These are phyloP conservation scores for Microctonus hyperodae DNA, from an alignment of 2,888 invertebrate species.

Conservation along the genomic window DNA sequence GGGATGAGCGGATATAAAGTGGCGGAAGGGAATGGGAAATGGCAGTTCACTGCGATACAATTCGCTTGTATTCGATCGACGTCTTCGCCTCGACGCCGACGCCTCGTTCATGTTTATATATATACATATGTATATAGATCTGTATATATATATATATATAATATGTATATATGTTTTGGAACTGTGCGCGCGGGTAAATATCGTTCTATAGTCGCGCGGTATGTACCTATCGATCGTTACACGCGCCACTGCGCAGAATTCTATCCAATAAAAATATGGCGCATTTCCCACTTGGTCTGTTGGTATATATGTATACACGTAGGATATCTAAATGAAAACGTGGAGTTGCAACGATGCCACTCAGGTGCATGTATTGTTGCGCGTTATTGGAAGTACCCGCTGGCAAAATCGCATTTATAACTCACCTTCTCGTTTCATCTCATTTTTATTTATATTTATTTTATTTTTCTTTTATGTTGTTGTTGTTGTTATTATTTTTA, in stretches of 20 bases:
- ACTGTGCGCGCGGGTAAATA: slow-evolving; percentile 25
- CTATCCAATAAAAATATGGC: slow-evolving; percentile 31
- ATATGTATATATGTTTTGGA: slow-evolving; percentile 4
- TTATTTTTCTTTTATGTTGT: neutral
- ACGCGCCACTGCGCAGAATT: slow-evolving; percentile 26
- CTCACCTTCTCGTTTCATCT: neutral
- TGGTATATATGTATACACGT: neutral
- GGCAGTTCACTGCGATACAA: slow-evolving; percentile 23
- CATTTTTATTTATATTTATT: neutral
- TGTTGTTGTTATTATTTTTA: no score
- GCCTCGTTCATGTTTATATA: neutral
- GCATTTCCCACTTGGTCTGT: slow-evolving; percentile 24
- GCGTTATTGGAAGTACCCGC: slow-evolving; percentile 6
- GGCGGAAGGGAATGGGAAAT: slow-evolving; percentile 4
- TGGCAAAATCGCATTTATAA: slow-evolving; percentile 4
- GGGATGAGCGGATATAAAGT: slow-evolving; percentile 3
- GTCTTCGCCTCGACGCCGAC: slow-evolving; percentile 25
- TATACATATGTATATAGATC: slow-evolving; percentile 1
- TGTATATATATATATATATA: slow-evolving; percentile 1
- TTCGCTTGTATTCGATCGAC: slow-evolving; percentile 27
- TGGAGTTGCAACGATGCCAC: slow-evolving; percentile 15
- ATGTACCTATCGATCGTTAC: slow-evolving; percentile 31
- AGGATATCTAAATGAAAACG: slow-evolving; percentile 2
- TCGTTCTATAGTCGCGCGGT: slow-evolving; percentile 14
- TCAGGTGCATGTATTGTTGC: slow-evolving; percentile 16